A percentile compares a stretch with the other conserved stretches of the same genome.
Conservation (phyloP, 1,140 invertebrate genomes). For the Frieseomelitta varia region DNA sequence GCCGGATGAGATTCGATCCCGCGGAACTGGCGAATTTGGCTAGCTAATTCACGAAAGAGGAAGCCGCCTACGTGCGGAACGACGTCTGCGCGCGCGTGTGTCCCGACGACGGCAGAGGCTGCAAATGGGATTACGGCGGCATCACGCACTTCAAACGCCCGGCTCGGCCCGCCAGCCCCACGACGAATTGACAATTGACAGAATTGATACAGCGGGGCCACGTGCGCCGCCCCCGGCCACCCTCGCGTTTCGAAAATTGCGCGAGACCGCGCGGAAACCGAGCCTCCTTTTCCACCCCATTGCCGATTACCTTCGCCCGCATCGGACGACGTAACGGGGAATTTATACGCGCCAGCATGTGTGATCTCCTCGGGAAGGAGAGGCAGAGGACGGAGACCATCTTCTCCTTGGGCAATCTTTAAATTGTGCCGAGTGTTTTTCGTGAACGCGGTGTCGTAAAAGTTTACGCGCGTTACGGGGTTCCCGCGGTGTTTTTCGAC, state of each 20-base stretch:
- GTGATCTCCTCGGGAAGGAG: too few relatives aligned
- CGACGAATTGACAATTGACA: conserved; percentile 81
- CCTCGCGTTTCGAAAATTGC: conserved; percentile 43
- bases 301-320: conserved; percentile 11
- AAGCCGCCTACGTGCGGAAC: too few relatives aligned
- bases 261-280: conserved; percentile 9
- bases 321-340: background rate
- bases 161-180: background rate
- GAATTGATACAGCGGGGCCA: conserved; percentile 78
- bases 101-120: conserved; percentile 12
- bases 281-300: conserved; percentile 38
- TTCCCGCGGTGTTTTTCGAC: background rate
- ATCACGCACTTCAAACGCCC: conserved; percentile 77
- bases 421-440: conserved; percentile 37
- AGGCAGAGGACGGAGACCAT: too few relatives aligned
- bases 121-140: conserved; percentile 72
- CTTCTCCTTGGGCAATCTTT: conserved; percentile 37
- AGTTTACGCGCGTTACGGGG: conserved; percentile 39
- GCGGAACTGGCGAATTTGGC: conserved; percentile 64
- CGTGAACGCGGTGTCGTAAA: conserved; percentile 15
- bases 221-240: conserved; percentile 61
- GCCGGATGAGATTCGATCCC: conserved; percentile 65
- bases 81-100: conserved; percentile 19
- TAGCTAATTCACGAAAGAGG: conserved; percentile 66
- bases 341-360: background rate